Evolutionary conservation across 37 sponge, comb jelly and placozoan species (phyloP).

Genomic region (Beroe ovata): DNA sequence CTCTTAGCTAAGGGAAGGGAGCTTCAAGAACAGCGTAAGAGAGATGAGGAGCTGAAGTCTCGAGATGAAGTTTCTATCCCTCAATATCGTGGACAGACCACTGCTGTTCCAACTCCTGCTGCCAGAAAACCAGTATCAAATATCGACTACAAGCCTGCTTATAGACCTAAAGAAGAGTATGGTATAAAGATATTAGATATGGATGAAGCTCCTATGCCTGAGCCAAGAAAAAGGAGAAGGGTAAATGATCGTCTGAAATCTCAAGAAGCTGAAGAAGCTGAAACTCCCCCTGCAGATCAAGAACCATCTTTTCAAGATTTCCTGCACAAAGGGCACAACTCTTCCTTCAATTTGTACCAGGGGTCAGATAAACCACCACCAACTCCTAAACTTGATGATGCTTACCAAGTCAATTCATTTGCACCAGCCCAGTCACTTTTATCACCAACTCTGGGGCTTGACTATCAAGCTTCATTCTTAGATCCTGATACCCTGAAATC

Average conservation of each 20-base stretch:
- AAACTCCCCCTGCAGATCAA: slow-evolving; percentile 1
- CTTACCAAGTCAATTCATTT: slow-evolving; percentile 28
- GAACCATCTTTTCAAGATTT: slow-evolving; percentile 40
- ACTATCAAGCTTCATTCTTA: not conserved
- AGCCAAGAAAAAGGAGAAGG: slow-evolving; percentile 42
- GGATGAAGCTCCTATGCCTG: slow-evolving; percentile 51
- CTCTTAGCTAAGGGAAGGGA: slow-evolving; percentile 37
- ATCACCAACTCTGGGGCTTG: slow-evolving; percentile 2
- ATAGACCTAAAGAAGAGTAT: slow-evolving; percentile 7
- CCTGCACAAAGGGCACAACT: slow-evolving; percentile 6
- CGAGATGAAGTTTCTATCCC: slow-evolving; percentile 33
- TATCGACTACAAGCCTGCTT: slow-evolving; percentile 20
- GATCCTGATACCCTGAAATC: slow-evolving; percentile 54
- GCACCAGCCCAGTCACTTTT: slow-evolving; percentile 39
- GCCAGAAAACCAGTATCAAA: slow-evolving; percentile 52
- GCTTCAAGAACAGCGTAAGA: not conserved
- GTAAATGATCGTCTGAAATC: not conserved
- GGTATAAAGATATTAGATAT: slow-evolving; percentile 51
- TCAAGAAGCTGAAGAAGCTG: slow-evolving; percentile 23
- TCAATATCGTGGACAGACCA: slow-evolving; percentile 51
- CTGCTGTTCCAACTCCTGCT: slow-evolving; percentile 57
- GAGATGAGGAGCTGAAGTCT: slow-evolving; percentile 16
- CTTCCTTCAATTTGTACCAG: not conserved
- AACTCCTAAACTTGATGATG: slow-evolving; percentile 17
- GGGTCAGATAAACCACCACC: slow-evolving; percentile 4